Evolutionary conservation across 1,140 invertebrate genomes (phyloP), one percentile per base, ranked within the genome.

Genomic region (Aphelenchoides besseyi): DNA sequence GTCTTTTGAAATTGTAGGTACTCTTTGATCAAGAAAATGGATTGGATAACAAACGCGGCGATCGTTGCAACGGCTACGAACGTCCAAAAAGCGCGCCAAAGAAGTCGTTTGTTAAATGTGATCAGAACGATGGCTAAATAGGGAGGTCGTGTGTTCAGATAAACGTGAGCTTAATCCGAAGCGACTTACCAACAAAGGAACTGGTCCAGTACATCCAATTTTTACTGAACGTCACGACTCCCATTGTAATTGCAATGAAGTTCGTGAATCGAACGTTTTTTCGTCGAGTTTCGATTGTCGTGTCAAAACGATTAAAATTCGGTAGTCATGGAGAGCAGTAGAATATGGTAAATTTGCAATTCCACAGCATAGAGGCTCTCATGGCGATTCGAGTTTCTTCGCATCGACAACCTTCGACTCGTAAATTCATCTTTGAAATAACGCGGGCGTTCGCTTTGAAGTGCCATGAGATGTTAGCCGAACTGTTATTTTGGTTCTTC

Each of bases 191-290:
- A 8, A 66, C 32, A 53, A 66, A 66, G 12, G 32, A 36, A 12
- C 12, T 12, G 2, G 63, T 66, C 63, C 63, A 66, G 12, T 66
- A 1, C 16, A 29, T 32, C 63, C 63, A 66, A 3, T 66, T 66
- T 32, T 66, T 66, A 33, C 9, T 18, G 63, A 66, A 66, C 1
- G 36, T 66, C 12, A 66, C 63, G 18, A 35, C 30, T 53, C 63
- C 63, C 63, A 66, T 66, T 59, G 41, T 23, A 23, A 48, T 16
- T 48, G 12, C 41, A 48, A 12, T 48, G 12, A 16, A 12, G 41
- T 48, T 48, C 41, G 41, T 48, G 12, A 12, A 48, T 48, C 41
- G 12, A 48, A 48, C 41, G 23, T 12, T 48, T 48, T 23, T 48
- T 48, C 41, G 41, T 48, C 23, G 41, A 48, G 23, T 48, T 23